Conservation (phyloP, 2,888 invertebrate genomes). For the Platycheirus rosarum region DNA sequence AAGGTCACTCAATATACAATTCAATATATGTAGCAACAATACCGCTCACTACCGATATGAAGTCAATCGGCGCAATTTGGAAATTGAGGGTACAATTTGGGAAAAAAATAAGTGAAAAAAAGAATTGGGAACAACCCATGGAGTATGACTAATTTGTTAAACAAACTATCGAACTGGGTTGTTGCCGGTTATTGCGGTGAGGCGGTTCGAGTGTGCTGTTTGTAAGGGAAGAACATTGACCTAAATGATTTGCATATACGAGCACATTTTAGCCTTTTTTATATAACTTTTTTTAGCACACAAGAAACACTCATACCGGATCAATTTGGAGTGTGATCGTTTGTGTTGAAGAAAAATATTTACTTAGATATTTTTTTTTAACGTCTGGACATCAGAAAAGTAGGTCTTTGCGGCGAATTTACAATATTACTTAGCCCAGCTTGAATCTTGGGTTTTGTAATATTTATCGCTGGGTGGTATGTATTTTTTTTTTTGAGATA, state of each 20-base stretch:
- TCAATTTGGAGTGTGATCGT: constrained; percentile 48
- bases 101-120: constrained; percentile 4
- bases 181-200: constrained; percentile 36
- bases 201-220: constrained; percentile 11
- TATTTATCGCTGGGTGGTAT: constrained; percentile 34
- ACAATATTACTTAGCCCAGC: constrained; percentile 47
- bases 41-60: background rate
- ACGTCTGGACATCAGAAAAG: background rate
- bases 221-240: constrained; percentile 74
- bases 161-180: constrained; percentile 59
- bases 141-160: constrained; percentile 12
- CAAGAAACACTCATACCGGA: constrained; percentile 34
- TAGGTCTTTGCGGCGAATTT: constrained; percentile 39
- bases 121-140: constrained; percentile 25
- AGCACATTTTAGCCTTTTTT: constrained; percentile 51
- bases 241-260: constrained; percentile 73
- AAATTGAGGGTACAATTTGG: constrained; percentile 47
- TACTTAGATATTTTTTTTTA: background rate
- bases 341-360: constrained; percentile 25
- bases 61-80: constrained; percentile 17
- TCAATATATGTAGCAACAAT: constrained; percentile 16
- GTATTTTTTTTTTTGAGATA: constrained; percentile 41
- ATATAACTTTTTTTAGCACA: constrained; percentile 36
- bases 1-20: constrained; percentile 45
- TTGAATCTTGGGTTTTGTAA: constrained; percentile 59